Conservation (phyloP, 2,113 vertebrate genomes). For the Protobothrops flavoviridis region DNA sequence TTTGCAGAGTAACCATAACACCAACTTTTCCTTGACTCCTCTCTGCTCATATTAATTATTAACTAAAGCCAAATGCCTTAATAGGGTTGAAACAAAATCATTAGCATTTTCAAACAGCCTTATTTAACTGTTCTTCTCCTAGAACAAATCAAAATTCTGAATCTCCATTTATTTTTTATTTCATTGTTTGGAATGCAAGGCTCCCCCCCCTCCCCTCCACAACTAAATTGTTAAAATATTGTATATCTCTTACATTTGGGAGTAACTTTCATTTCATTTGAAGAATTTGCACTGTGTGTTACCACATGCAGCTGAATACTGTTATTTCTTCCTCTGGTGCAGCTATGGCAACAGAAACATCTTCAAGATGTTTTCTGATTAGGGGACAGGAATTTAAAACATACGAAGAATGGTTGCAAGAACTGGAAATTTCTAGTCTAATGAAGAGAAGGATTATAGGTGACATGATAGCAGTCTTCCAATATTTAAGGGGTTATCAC, state of each 20-base stretch:
- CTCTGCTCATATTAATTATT: not conserved
- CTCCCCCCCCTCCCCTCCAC: not conserved
- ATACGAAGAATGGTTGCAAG: not conserved
- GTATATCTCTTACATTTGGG: not conserved
- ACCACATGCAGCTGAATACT: not conserved
- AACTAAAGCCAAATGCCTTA: not conserved
- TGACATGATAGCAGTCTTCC: not conserved
- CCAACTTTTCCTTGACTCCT: not conserved
- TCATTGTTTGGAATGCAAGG: not conserved
- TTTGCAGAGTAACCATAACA: not conserved
- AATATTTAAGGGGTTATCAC: not conserved
- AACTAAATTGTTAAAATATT: not conserved
- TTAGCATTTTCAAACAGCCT: not conserved
- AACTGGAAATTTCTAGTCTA: not conserved
- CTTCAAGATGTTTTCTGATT: not conserved
- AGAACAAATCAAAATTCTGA: not conserved
- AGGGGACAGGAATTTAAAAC: not conserved
- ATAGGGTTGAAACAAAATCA: not conserved
- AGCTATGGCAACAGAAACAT: not conserved
- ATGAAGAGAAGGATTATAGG: not conserved
- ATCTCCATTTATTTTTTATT: not conserved
- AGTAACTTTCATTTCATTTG: not conserved
- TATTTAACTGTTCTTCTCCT: not conserved
- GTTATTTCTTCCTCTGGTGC: not conserved
- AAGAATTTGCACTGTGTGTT: not conserved